Percentiles rank a stretch among this genome's conserved stretches.
Conservation (phyloP, 2,888 invertebrate species). For the Euplagia quadripunctaria region DNA sequence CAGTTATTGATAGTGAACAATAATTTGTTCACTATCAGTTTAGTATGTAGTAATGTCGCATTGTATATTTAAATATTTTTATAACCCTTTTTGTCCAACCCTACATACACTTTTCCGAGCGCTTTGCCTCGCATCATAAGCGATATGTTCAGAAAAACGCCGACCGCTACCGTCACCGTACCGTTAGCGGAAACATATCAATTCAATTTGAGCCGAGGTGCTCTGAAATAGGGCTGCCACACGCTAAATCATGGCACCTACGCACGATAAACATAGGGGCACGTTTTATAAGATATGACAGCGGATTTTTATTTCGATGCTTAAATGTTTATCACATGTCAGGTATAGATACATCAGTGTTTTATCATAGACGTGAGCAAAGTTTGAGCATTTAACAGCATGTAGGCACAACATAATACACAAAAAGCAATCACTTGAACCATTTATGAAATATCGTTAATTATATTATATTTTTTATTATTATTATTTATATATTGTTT, state of each 20-base stretch:
- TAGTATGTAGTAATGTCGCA: too few relatives aligned
- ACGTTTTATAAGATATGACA: slow-evolving; percentile 82
- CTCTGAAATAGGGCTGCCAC: slow-evolving; percentile 79
- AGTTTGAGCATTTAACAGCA: background rate
- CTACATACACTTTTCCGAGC: slow-evolving; percentile 74
- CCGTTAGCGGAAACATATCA: slow-evolving; percentile 85
- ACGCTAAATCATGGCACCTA: slow-evolving; percentile 77
- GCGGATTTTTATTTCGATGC: slow-evolving; percentile 54
- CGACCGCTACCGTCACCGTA: slow-evolving; percentile 47
- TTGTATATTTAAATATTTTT: background rate
- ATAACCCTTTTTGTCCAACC: slow-evolving; percentile 52
- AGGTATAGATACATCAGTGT: background rate
- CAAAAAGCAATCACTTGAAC: background rate
- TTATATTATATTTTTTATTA: background rate
- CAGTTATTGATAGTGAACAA: too few relatives aligned
- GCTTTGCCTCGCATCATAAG: slow-evolving; percentile 80
- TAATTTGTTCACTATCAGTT: too few relatives aligned
- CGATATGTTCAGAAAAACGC: slow-evolving; percentile 84
- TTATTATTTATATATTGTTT: background rate
- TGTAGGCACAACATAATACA: background rate
- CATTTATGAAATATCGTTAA: background rate
- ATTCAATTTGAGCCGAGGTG: slow-evolving; percentile 81
- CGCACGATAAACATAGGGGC: slow-evolving; percentile 82
- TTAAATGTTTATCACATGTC: slow-evolving; percentile 12
- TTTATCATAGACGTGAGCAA: background rate